Evolutionary conservation across 2,888 invertebrate species (phyloP).

Genomic region (Eutolmus rufibarbis): DNA sequence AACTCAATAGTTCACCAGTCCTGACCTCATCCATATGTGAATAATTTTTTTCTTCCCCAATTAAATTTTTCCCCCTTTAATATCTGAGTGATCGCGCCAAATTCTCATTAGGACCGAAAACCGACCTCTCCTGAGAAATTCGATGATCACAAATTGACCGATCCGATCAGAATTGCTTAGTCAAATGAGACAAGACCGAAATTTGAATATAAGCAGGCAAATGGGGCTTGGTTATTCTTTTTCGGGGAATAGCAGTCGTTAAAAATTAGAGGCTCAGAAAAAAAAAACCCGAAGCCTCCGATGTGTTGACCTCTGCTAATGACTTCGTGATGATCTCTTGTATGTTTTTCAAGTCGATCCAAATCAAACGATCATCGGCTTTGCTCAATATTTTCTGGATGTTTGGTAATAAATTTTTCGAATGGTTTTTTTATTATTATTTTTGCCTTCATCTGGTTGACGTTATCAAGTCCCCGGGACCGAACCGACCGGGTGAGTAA

Average conservation of each 20-base stretch:
- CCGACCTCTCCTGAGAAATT: not conserved
- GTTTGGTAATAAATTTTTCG: not conserved
- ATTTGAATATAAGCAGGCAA: not conserved
- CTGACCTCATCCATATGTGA: not conserved
- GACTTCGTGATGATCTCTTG: slow-evolving; percentile 36
- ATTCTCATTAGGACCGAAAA: not conserved
- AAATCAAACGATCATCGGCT: slow-evolving; percentile 22
- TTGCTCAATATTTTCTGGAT: not conserved
- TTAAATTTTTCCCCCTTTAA: not conserved
- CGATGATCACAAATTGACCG: slow-evolving; percentile 14
- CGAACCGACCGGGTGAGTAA: not conserved
- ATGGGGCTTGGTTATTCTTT: not conserved
- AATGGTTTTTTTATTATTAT: not conserved
- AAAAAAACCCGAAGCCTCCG: not conserved
- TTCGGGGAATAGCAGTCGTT: not conserved
- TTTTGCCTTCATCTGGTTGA: not conserved
- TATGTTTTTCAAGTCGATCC: slow-evolving; percentile 15
- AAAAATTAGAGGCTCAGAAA: not conserved
- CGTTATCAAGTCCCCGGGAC: not conserved
- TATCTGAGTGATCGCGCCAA: not conserved
- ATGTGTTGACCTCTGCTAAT: slow-evolving; percentile 33
- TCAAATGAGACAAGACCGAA: slow-evolving; percentile 5
- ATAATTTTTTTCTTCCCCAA: not conserved
- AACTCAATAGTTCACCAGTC: not conserved
- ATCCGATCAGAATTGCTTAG: not conserved